Evolutionary conservation across 2,888 invertebrate genomes (phyloP), one percentile per base, ranked within the genome.

Genomic region (Hydriomena furcata): DNA sequence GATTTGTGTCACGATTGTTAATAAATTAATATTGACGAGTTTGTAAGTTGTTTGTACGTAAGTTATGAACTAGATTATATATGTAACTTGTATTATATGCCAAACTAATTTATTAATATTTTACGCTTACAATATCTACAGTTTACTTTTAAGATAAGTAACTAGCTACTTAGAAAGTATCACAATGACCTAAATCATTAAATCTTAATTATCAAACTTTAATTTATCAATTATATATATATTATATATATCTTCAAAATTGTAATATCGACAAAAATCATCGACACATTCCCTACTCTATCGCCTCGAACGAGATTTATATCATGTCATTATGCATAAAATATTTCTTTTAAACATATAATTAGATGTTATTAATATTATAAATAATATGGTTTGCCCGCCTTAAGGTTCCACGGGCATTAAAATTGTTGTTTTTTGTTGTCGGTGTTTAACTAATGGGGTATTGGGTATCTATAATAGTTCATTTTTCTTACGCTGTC

Each of bases 321-420:
- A 88, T 87, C 85, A 70, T 79, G 84, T 89, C 89, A 90, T 89
- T 90, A 88, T 80, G 82, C 82, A 87, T 88, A 87, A 89, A 86
- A 89, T 89, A 90, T 90, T 85, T 88, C 85, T 84, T 85, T 86
- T 82, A 86, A 87, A 79, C 83, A 78, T 88, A 88, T 89, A 85
- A 89, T 90, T 89, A 90, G 87, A 73, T 83, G 87, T 85, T 88
- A 90, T 89, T 89, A 88, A 89, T 88, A 89, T 87, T 86, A 82
- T 86, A 85, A 88, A 86, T 86, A 86, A 84, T 84, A 78, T 69
- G 66, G 66, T 67, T 56, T 67, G 68, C 56, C 65, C 48, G 70
- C 75, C 74, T 62, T 58, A 58, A 66, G 76, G 64, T 68, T 71
- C 65, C 63, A 66, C 56, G 61, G 61, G 60, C 67, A 65, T 69